Evolutionary conservation across 2,888 invertebrate species (phyloP).

Genomic region (Rhaphigaster nebulosa): DNA sequence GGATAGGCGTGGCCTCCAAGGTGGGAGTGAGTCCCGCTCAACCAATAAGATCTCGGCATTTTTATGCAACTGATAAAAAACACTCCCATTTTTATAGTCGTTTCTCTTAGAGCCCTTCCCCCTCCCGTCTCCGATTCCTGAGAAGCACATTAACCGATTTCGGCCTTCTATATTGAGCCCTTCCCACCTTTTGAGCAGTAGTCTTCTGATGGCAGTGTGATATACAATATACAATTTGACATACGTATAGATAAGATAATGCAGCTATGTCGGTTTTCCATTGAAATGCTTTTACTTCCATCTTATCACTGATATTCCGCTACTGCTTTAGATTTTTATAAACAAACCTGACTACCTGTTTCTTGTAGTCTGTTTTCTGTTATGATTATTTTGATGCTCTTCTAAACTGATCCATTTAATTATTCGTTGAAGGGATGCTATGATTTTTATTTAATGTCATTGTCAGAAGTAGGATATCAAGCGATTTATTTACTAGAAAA

Average conservation of each 20-base stretch:
- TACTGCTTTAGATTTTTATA: neutral
- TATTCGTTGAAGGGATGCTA: no score
- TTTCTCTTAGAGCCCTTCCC: conserved; percentile 48
- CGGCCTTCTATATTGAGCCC: neutral
- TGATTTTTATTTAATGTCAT: no score
- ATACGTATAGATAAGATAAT: neutral
- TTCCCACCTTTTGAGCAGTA: neutral
- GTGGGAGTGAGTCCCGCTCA: conserved; percentile 66
- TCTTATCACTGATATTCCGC: neutral
- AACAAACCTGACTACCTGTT: neutral
- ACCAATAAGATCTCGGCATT: conserved; percentile 64
- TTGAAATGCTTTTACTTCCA: neutral
- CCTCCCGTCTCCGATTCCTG: neutral
- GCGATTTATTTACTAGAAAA: no score
- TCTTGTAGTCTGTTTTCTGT: no score
- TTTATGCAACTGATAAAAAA: conserved; percentile 64
- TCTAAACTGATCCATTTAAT: no score
- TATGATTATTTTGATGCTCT: no score
- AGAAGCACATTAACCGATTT: conserved; percentile 14
- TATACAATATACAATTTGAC: neutral
- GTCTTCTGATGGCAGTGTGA: neutral
- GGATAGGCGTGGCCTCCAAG: conserved; percentile 68
- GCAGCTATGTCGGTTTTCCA: neutral
- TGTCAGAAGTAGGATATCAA: no score
- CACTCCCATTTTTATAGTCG: conserved; percentile 63